These are phyloP conservation scores for Maccullochella peelii DNA, from an alignment of 2,113 vertebrate genomes.

Conservation along the genomic window DNA sequence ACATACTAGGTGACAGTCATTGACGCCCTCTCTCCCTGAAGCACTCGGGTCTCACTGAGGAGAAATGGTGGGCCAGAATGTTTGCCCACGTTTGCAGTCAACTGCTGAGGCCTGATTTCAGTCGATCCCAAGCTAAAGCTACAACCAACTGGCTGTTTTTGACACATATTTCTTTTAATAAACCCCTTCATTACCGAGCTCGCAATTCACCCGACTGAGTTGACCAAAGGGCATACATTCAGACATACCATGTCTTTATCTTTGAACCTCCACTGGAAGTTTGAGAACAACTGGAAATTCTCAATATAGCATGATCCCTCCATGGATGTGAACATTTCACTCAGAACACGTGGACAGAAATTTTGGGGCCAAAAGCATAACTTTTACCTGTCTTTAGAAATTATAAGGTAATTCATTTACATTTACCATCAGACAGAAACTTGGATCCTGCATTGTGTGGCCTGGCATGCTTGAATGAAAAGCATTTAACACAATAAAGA, in stretches of 20 bases:
- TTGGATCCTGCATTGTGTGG: constrained; percentile 82
- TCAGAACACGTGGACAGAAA: constrained; percentile 29
- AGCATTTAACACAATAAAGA: constrained; percentile 72
- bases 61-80: constrained; percentile 74
- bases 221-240: constrained; percentile 67
- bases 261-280: constrained; percentile 69
- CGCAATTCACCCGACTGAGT: constrained; percentile 13
- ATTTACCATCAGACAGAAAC: constrained; percentile 65
- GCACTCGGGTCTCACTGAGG: constrained; percentile 63
- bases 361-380: constrained; percentile 45
- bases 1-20: constrained; percentile 69
- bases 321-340: constrained; percentile 72
- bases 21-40: constrained; percentile 54
- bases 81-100: constrained; percentile 56
- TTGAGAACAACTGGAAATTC: constrained; percentile 55
- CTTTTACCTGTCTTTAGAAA: constrained; percentile 33
- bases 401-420: constrained; percentile 59
- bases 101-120: constrained; percentile 39
- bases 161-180: background rate
- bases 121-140: constrained; percentile 22
- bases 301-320: constrained; percentile 75
- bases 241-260: constrained; percentile 72
- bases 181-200: constrained; percentile 10
- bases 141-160: background rate
- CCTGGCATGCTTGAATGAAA: constrained; percentile 85